A percentile compares a stretch with the other conserved stretches of the same genome.
These are phyloP conservation scores for Hyperoplus lanceolatus DNA, from an alignment of 2,797 vertebrate genomes.

Conservation along the genomic window DNA sequence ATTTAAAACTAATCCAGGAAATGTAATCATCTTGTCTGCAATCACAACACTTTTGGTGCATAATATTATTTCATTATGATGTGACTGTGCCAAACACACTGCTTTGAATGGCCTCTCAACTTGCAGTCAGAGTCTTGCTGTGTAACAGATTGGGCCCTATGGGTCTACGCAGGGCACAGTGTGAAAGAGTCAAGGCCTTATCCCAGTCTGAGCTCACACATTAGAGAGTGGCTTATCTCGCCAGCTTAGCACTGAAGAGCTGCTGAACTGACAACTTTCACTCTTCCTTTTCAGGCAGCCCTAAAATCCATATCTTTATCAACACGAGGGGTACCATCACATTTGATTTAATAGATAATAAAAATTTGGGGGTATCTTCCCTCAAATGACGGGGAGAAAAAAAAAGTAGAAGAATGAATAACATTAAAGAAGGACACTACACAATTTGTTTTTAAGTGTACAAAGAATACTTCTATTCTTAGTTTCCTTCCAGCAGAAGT, in stretches of 20 bases:
- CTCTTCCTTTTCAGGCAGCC: constrained; percentile 35
- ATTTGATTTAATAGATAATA: background rate
- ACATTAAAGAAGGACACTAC: background rate
- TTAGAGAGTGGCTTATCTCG: constrained; percentile 56
- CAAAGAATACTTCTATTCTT: no score
- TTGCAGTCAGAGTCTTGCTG: constrained; percentile 59
- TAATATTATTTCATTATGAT: constrained; percentile 65
- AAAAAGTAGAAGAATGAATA: background rate
- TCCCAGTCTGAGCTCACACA: constrained; percentile 54
- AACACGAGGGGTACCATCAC: background rate
- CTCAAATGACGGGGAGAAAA: background rate
- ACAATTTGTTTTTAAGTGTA: background rate
- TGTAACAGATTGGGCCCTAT: constrained; percentile 73
- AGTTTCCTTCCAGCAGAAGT: background rate
- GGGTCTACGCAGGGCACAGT: constrained; percentile 47
- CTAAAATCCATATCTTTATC: constrained; percentile 32
- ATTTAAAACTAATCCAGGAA: constrained; percentile 26
- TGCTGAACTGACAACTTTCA: constrained; percentile 50
- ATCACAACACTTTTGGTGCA: constrained; percentile 36
- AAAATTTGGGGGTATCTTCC: background rate
- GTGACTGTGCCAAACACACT: constrained; percentile 54
- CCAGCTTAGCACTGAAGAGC: constrained; percentile 43
- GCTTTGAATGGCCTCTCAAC: constrained; percentile 60
- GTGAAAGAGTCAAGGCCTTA: constrained; percentile 62
- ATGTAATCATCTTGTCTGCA: constrained; percentile 8